phyloP scores from a whole-genome alignment of 1,140 invertebrate species.

The Sogatella furcifera region DNA sequence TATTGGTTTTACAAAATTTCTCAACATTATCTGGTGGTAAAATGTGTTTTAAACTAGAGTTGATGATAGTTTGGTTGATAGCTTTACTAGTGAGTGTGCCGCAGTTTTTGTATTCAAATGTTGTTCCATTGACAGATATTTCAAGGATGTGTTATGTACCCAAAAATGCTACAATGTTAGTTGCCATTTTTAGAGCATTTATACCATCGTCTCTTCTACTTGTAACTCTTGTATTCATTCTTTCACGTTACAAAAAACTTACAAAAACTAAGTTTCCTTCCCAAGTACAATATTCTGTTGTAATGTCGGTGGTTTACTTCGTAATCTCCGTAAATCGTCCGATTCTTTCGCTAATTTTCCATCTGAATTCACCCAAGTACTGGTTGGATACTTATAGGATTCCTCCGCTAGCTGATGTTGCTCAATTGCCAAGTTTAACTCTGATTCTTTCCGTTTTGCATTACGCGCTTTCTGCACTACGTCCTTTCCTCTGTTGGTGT shows the following conservation, averaged over 20 bases:
- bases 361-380: background rate
- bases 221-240: background rate
- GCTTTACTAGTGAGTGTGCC: conserved; percentile 6
- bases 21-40: background rate
- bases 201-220: conserved; percentile 1
- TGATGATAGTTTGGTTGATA: conserved; percentile 6
- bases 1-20: conserved; percentile 7
- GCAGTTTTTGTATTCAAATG: background rate
- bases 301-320: background rate
- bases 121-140: background rate
- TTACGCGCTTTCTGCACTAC: conserved; percentile 7
- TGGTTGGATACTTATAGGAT: conserved; percentile 9
- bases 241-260: background rate
- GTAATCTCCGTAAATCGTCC: conserved; percentile 1
- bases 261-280: background rate
- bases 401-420: conserved; percentile 8
- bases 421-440: background rate
- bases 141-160: conserved; percentile 4
- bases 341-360: conserved; percentile 4
- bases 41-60: background rate
- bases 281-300: background rate
- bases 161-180: background rate
- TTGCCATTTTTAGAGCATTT: background rate
- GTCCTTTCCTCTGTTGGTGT: conserved; percentile 4
- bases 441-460: conserved; percentile 4